These are phyloP conservation scores for Acanthosepion pharaonis DNA, from an alignment of 2,888 invertebrate species.

Conservation along the genomic window DNA sequence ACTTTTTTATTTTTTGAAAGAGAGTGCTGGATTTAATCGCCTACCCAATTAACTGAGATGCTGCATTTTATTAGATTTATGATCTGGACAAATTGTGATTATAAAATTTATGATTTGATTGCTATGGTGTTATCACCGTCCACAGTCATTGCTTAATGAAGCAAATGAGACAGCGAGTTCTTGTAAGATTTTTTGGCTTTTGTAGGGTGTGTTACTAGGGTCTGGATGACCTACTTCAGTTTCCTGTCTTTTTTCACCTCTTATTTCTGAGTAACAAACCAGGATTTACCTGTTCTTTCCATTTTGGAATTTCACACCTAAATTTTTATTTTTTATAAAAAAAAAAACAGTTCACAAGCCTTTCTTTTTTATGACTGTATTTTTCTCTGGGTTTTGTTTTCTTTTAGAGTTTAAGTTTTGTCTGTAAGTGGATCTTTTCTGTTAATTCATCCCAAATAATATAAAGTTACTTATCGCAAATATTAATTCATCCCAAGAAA, in stretches of 20 bases:
- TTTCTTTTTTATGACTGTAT: neutral
- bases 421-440: neutral
- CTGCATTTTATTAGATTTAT: slow-evolving; percentile 12
- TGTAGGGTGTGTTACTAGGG: neutral
- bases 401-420: neutral
- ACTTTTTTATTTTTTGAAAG: neutral
- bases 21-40: neutral
- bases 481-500: no score
- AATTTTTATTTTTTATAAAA: neutral
- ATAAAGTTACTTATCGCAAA: no score
- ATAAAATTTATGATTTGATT: slow-evolving; percentile 4
- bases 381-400: neutral
- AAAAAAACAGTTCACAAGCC: neutral
- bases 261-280: neutral
- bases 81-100: slow-evolving; percentile 18
- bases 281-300: neutral
- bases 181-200: neutral
- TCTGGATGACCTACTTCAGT: neutral
- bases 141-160: neutral
- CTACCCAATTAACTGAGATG: neutral
- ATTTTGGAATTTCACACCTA: neutral
- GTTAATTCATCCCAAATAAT: no score
- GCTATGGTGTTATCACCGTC: neutral
- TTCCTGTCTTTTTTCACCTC: neutral
- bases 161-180: neutral